phyloP scores from a whole-genome alignment of 23 tunicate species.

The Clavelina lepadiformis region DNA sequence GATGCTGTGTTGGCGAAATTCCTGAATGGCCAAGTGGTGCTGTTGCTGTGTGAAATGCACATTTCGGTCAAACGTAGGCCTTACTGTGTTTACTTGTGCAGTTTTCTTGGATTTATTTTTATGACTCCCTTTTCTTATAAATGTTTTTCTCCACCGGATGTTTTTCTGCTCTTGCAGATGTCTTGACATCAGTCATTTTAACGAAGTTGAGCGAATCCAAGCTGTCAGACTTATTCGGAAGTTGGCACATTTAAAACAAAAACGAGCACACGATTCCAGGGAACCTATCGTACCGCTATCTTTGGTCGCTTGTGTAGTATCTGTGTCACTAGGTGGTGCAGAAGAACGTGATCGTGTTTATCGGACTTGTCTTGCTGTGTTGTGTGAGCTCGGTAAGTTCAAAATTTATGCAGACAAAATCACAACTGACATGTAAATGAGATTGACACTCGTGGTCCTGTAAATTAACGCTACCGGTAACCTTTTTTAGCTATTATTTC shows the following conservation, averaged over 20 bases:
- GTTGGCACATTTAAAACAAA: conserved; percentile 49
- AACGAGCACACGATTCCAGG: not conserved
- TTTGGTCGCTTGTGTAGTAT: conserved; percentile 64
- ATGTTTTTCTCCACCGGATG: not conserved
- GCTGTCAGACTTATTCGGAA: conserved; percentile 77
- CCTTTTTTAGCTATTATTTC: not conserved
- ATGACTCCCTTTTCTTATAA: no score
- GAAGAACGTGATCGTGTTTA: conserved; percentile 89
- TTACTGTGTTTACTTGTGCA: no score
- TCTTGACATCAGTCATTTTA: conserved; percentile 92
- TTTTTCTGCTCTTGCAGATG: conserved; percentile 38
- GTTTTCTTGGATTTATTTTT: no score
- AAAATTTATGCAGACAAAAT: no score
- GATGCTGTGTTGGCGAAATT: no score
- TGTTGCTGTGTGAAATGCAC: no score
- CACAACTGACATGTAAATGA: no score
- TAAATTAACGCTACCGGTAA: no score
- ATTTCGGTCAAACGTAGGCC: no score
- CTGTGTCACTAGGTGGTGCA: conserved; percentile 85
- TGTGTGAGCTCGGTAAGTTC: conserved; percentile 72
- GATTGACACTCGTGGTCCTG: no score
- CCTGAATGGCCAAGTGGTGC: no score
- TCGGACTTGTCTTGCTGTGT: conserved; percentile 79
- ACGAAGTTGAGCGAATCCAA: conserved; percentile 88
- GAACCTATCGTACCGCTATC: conserved; percentile 64